Evolutionary conservation across 2,888 invertebrate species (phyloP).

Genomic region (Drosophila emarginata): DNA sequence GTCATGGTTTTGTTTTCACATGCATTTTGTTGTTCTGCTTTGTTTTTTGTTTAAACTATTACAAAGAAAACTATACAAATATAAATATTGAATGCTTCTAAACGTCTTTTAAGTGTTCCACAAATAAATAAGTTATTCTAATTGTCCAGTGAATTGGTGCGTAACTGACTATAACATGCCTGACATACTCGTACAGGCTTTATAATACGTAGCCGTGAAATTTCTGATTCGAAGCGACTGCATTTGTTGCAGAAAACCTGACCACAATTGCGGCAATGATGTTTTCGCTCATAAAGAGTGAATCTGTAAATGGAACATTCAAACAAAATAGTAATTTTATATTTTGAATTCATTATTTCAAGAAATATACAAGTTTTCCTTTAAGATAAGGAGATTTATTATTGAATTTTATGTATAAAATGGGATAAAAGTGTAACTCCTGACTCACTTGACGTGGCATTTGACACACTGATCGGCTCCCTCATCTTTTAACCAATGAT

Average conservation of each 20-base stretch:
- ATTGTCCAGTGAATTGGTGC: conserved; percentile 79
- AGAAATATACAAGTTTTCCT: too few relatives aligned
- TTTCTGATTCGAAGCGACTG: conserved; percentile 98
- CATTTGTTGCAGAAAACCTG: conserved; percentile 98
- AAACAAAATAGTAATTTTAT: neutral
- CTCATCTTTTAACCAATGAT: conserved; percentile 99
- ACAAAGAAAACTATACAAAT: conserved; percentile 31
- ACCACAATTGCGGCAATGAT: conserved; percentile 99
- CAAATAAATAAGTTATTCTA: conserved; percentile 48
- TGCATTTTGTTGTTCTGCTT: conserved; percentile 20
- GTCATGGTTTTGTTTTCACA: conserved; percentile 1
- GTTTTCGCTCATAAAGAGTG: conserved; percentile 95
- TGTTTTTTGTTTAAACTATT: conserved; percentile 42
- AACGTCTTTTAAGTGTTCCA: conserved; percentile 53
- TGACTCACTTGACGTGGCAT: conserved; percentile 88
- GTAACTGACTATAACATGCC: conserved; percentile 89
- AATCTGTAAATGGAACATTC: conserved; percentile 84
- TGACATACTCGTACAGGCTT: conserved; percentile 98
- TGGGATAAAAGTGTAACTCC: neutral
- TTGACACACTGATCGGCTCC: conserved; percentile 95
- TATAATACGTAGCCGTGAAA: conserved; percentile 94
- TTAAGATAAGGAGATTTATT: too few relatives aligned
- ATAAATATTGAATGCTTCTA: conserved; percentile 34
- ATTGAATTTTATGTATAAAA: neutral
- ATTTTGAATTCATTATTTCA: neutral